Evolutionary conservation across 2,113 vertebrate genomes (phyloP), one percentile per base, ranked within the genome.

Genomic region (Phocoena sinus): DNA sequence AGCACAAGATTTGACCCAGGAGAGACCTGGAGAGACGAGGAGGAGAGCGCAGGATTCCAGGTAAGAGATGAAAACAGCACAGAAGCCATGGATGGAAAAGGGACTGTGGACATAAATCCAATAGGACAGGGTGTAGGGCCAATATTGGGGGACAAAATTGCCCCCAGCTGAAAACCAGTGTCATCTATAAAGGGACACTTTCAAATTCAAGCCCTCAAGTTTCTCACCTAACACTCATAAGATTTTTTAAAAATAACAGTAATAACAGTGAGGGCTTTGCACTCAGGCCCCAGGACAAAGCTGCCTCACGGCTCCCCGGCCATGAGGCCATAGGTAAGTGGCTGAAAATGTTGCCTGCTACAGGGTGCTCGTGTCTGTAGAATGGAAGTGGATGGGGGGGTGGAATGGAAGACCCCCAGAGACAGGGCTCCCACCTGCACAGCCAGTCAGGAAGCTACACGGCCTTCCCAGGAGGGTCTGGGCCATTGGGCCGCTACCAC

Each of bases 131-230:
- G 20, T 1, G 28, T 1, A 20, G 26, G 31, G 73, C 31, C 53
- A 2, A 6, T 0, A 1, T 1, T 0, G 31, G 33, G 2, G 12
- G 18, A 6, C n/a, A 20, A 15, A 23, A 25, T 18, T 17, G 4
- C 44, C 87, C 18, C 11, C 3, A 11, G 15, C 8, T 13, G n/a
- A 26, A 62, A 65, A 25, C 14, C 56, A 50, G 28, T 11, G 2
- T 36, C 33, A 25, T 60, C 3, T 50, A 12, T 25, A 3, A 67
- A 44, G 25, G 10, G n/a, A 38, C 31, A 12, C 13, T 13, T 76
- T 63, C 74, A 36, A 62, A 53, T 23, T 17, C 68, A n/a, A 31
- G 4, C 50, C 50, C 17, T 71, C 50, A 5, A 0, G 28, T 33
- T 36, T 33, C 28, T 56, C 21, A 15, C 11, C 70, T n/a, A 50